phyloP scores from a whole-genome alignment of 2,888 invertebrate species.

The Adineta ricciae region DNA sequence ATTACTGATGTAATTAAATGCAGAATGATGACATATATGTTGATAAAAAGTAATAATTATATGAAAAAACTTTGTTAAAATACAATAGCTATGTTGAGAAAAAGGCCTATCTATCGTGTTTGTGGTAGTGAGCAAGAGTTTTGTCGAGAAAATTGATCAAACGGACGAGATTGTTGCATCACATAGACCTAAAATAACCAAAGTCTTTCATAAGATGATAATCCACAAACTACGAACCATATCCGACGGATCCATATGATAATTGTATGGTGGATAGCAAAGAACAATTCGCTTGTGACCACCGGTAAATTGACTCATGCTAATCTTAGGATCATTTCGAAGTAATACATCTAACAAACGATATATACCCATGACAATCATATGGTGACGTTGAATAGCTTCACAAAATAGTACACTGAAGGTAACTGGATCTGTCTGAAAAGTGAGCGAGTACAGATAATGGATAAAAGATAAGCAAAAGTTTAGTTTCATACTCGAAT shows the following conservation, averaged over 20 bases:
- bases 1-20: no score
- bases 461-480: neutral
- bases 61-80: neutral
- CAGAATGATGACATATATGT: neutral
- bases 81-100: neutral
- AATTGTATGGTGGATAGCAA: slow-evolving; percentile 2
- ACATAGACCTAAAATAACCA: neutral
- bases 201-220: neutral
- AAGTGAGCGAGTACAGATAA: neutral
- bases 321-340: neutral
- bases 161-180: neutral
- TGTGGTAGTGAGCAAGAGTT: neutral
- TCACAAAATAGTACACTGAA: slow-evolving; percentile 12
- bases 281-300: slow-evolving; percentile 17
- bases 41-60: neutral
- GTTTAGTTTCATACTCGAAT: neutral
- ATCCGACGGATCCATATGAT: slow-evolving; percentile 17
- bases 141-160: neutral
- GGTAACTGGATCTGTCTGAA: neutral
- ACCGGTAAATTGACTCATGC: neutral
- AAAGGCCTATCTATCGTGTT: neutral
- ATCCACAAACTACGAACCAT: neutral
- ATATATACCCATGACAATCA: slow-evolving; percentile 14
- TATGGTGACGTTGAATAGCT: neutral
- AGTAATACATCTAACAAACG: neutral